Evolutionary conservation across 2,888 invertebrate species (phyloP), one percentile per base, ranked within the genome.

Genomic region (Sycophila texana): DNA sequence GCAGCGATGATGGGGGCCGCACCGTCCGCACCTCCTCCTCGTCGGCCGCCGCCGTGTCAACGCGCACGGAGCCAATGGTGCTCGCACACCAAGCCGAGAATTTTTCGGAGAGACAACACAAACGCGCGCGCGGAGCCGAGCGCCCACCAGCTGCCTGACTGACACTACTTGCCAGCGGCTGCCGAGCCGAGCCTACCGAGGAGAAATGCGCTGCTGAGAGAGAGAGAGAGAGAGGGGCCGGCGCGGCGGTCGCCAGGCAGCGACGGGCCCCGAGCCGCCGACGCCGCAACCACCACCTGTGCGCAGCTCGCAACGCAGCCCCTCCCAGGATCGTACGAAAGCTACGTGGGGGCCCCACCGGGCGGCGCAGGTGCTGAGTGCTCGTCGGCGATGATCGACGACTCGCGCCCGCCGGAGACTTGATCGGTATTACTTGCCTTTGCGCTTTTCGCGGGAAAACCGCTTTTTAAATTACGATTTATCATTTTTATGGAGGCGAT

Each of bases 111-210:
- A 20, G 20, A 20, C 20, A 53, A 57, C 12, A 47, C 12, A 3
- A 61, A 22, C 39, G 51, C 60, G 47, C 73, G 58, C 61, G 39
- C 60, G 58, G 65, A 81, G 83, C 39, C 88, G 87, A 87, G 85
- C 88, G 87, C 88, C 85, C 87, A 86, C 87, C 87, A 84, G 86
- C 87, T 87, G 86, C 86, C 84, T 85, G 79, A 65, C 74, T 79
- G 75, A 68, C 74, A 68, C 72, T 79, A 63, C 73, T 70, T 18
- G 85, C 86, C 63, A 49, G 18, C 55, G 30, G 20, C 86, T 61
- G n/a, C 75, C 26, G 26, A 26, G 63, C 47, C n/a, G 39, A 39
- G 63, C 53, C n/a, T 12, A 14, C 16, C 53, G n/a, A 26, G 39
- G 67, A 67, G 67, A 60, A 67, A 67, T 70, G 84, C 85, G 84